A percentile compares a stretch with the other conserved stretches of the same genome.
Evolutionary conservation across 30 jellyfish, hydroid and myxozoan genomes (phyloP).

Genomic region (Catostylus mosaicus): DNA sequence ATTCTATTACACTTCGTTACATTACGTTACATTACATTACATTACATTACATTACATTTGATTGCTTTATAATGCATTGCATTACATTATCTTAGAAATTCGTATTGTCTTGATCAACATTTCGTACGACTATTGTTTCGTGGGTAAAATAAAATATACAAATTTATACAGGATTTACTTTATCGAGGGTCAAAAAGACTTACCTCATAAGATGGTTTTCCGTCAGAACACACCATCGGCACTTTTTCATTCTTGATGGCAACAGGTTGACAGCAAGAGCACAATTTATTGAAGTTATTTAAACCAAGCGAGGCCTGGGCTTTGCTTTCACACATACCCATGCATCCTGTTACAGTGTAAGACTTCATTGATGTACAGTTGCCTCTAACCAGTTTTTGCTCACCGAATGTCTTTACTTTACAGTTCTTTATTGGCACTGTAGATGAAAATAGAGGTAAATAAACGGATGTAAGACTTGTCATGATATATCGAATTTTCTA

Average conservation of each 20-base stretch:
- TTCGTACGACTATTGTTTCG: too few species aligned
- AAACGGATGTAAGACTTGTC: too few species aligned
- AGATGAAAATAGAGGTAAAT: constrained; percentile 12
- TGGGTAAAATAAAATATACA: too few species aligned
- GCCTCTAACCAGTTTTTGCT: constrained; percentile 35
- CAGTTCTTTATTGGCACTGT: constrained; percentile 74
- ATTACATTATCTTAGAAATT: too few species aligned
- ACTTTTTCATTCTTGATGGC: constrained; percentile 42
- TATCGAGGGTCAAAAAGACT: neutral
- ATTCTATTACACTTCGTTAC: too few species aligned
- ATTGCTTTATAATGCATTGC: too few species aligned
- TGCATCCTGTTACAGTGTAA: constrained; percentile 84
- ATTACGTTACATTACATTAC: too few species aligned
- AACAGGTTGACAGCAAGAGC: constrained; percentile 88
- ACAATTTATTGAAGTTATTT: constrained; percentile 46
- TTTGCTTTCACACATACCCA: constrained; percentile 78
- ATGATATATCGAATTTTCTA: too few species aligned
- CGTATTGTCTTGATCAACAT: too few species aligned
- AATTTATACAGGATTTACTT: too few species aligned
- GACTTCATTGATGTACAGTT: constrained; percentile 72
- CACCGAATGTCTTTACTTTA: constrained; percentile 66
- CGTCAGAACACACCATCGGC: constrained; percentile 73
- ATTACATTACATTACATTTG: too few species aligned
- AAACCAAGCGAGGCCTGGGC: constrained; percentile 73
- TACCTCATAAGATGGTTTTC: constrained; percentile 59